phyloP scores from a whole-genome alignment of 2,888 invertebrate genomes.

The Hypomecis atomaria region DNA sequence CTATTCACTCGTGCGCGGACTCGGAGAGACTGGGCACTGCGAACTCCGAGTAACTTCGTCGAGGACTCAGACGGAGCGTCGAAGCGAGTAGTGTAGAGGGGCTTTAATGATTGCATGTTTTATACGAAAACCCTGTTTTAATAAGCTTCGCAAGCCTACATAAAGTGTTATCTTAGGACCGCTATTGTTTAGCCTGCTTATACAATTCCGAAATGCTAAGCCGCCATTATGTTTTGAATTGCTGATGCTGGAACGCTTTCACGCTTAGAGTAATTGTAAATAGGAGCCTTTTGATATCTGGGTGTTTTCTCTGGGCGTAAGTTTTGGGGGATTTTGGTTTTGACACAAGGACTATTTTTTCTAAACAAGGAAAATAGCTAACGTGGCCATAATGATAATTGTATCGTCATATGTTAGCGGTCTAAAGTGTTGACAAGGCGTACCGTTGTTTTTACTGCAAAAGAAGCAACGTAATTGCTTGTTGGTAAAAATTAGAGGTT shows the following conservation, averaged over 20 bases:
- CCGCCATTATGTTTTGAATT: conserved; percentile 24
- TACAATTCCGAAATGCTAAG: conserved; percentile 27
- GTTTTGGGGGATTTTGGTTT: not conserved
- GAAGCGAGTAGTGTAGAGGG: not conserved
- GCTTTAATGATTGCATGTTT: conserved; percentile 19
- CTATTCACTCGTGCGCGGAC: too few relatives aligned
- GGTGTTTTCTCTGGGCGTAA: not conserved
- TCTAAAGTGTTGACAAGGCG: too few relatives aligned
- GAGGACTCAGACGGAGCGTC: too few relatives aligned
- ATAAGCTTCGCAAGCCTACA: conserved; percentile 23
- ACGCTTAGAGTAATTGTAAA: conserved; percentile 12
- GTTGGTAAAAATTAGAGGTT: too few relatives aligned
- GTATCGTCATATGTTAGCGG: too few relatives aligned
- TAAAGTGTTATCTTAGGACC: conserved; percentile 35
- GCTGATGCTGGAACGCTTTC: conserved; percentile 21
- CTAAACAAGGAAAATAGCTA: conserved; percentile 15
- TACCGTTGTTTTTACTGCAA: too few relatives aligned
- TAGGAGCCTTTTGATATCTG: conserved; percentile 11
- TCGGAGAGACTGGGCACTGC: not conserved
- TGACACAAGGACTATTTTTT: not conserved
- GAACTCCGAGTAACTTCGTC: not conserved
- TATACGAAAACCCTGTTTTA: conserved; percentile 22
- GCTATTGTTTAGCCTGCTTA: conserved; percentile 30
- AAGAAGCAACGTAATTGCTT: too few relatives aligned
- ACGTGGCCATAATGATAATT: too few relatives aligned